Evolutionary conservation across 2,113 vertebrate genomes (phyloP), one percentile per base, ranked within the genome.

Genomic region (Myiopsitta monachus): DNA sequence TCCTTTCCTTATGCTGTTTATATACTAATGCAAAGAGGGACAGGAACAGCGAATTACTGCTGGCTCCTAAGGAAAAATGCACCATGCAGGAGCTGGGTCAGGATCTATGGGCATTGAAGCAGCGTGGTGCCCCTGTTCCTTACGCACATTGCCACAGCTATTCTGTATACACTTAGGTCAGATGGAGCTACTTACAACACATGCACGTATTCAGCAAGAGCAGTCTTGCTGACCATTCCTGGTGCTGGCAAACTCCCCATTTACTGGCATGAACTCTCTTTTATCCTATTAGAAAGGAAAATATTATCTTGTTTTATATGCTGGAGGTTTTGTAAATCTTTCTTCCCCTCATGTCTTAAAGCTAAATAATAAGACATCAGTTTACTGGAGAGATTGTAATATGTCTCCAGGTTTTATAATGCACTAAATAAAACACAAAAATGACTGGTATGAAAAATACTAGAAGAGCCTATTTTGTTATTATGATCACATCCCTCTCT

Each of bases 101-200:
- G 62, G 66, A 61, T 27, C 57, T 73, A 61, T 69, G 49, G 3
- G 6, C 18, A 5, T 12, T 22, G 14, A 41, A 36, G 9, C 22
- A n/a, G 0, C 0, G 0, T 39, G 33, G 13, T 59, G 26, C 51
- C 38, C 14, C 2, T 26, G 38, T 38, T 67, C 36, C 70, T 78
- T 51, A 33, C 3, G 7, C 14, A 1, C 14, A 49, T 39, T 39
- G 27, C 36, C 62, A 66, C 36, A 79, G 30, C 10, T 47, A 10
- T 39, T 79, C 54, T 38, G 16, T 57, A 75, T n/a, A 46, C 38
- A 10, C 27, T 27, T 49, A 30, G 27, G 7, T 47, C 68, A 70
- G 72, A 31, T 39, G 21, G 2, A 67, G 41, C n/a, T 86, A 11
- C 67, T 74, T 90, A 11, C 3, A 26, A 8, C 4, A 8, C 31